Evolutionary conservation across 2,797 vertebrate species (phyloP), one percentile per base, ranked within the genome.

Genomic region (Brachyrhaphis roseni): DNA sequence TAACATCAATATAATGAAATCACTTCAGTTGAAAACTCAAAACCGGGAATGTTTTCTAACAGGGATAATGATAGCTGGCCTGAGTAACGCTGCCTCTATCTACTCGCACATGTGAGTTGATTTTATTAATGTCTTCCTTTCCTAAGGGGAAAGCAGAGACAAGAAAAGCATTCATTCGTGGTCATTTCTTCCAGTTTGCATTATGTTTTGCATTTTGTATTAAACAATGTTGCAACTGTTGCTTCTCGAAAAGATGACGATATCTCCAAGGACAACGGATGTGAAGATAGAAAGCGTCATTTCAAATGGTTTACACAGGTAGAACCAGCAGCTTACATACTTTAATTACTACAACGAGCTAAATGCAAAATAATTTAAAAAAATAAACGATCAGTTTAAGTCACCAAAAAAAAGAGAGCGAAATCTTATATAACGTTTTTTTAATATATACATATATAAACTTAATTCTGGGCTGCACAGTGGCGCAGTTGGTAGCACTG

Each of bases 301-400:
- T 26, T 39, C 20, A 41, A 68, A 5, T 1, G 10, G 8, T 13
- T 26, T 12, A 68, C 64, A 26, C 16, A 26, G 10, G 4, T 12
- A 26, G 10, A 23, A 11, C 36, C 34, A 26, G 39, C 34, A 68
- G 34, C 20, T 41, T 36, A 10, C n/a, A 57, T 57, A 57, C 28
- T 62, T 62, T 36, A 36, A 66, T 66, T 66, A 2, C 18, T 20
- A 20, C 1, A 66, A 66, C 26, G 16, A 66, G 18, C 36, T 39
- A 64, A 64, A 43, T 43, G 66, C 20, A 43, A 66, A 39, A 20
- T 16, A 55, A 1, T n/a, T n/a, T n/a, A n/a, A 3, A 53, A 28
- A 15, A 34, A 1, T 13, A 11, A 68, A 75, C 89, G 84, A 78
- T 80, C 83, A 79, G 68, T 76, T 83, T 62, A 89, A 88, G 87